Base-by-base conservation (phyloP, 2,797 vertebrate species). In the Phalanger gymnotis region DNA sequence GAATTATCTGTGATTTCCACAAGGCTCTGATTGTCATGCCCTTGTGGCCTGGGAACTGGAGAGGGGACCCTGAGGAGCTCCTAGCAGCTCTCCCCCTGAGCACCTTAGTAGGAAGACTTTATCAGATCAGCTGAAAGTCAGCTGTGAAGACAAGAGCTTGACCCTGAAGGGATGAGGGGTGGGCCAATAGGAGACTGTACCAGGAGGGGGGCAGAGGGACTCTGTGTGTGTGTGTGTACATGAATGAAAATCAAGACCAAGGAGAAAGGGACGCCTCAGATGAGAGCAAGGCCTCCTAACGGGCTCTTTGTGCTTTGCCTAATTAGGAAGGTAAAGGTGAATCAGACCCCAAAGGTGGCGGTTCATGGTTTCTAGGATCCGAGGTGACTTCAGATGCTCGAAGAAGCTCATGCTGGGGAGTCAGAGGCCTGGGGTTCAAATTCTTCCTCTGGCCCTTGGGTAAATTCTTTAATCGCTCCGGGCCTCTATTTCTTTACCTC, bases 311-410 rank as follows among this genome's bases (percentile, higher is more conserved):
- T 10, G 19, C 22, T 25, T 40, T 87, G 22, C 0, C 73, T 27
- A 47, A 47, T 27, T 11, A 87, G 73, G 73, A 51, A 11, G 19
- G 40, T 7, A 9, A 47, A 81, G 73, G 40, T 81, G 16, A 40
- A 7, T 40, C 0, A 2, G n/a, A 1, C n/a, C 27, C 40, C 7
- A 47, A 10, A 25, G 6, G 19, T 40, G n/a, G 12, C 7, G 16
- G 31, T 34, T n/a, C 13, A 16, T n/a, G 34, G n/a, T 81, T 47
- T 19, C 2, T 40, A 22, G 66, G 66, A 73, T 40, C 34, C 0
- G 13, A 66, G 31, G 34, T 13, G 13, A n/a, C 57, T 34, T 40
- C 19, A 81, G 66, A 66, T 66, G 13, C 34, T 66, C n/a, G 61
- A 66, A 10, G 10, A 66, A 14, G 7, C 6, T 5, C n/a, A 22